Base-by-base conservation (phyloP, 2,888 invertebrate species). In the Metalampra italica region DNA sequence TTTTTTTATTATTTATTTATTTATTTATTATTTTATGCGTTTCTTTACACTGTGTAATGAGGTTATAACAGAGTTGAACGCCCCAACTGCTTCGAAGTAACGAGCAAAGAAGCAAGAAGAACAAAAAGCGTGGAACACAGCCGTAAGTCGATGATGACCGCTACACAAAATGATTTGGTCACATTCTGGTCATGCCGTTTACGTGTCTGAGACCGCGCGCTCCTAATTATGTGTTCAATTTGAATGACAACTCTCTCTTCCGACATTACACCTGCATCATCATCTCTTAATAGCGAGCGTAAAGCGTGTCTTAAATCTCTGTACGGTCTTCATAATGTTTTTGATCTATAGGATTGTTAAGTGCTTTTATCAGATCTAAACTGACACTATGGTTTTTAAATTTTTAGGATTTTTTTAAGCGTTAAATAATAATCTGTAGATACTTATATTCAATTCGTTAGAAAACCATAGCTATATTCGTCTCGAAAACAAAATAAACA, bases 121-220 rank as follows among this genome's bases (percentile, higher is more conserved):
- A 62, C 48, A 63, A 68, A 64, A 68, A 48, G 45, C 56, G 53
- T 53, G 51, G 64, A 45, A 37, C 22, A 15, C 29, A 40, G 29
- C 59, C 64, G 66, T 67, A 67, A 66, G 66, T 60, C 60, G 62
- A 64, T 76, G 74, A 80, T 75, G 81, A 79, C 77, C 73, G 67
- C 72, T 60, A 62, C 75, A 75, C 75, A 78, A 82, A 82, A 80
- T 78, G 77, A 76, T 82, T 85, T 75, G 78, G 84, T 82, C 82
- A 82, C 80, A 81, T 69, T 76, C 72, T 77, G 78, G 79, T 81
- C 72, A 73, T 71, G 76, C 70, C 81, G 82, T 78, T 82, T 79
- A 81, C 59, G 65, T 46, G 49, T 58, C 67, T 64, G 58, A 5
- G 22, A 11, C 66, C 68, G 65, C 62, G 66, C 64, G 74, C 54